Base-by-base conservation (phyloP, 2,888 invertebrate genomes). In the Metacarcinus magister region DNA sequence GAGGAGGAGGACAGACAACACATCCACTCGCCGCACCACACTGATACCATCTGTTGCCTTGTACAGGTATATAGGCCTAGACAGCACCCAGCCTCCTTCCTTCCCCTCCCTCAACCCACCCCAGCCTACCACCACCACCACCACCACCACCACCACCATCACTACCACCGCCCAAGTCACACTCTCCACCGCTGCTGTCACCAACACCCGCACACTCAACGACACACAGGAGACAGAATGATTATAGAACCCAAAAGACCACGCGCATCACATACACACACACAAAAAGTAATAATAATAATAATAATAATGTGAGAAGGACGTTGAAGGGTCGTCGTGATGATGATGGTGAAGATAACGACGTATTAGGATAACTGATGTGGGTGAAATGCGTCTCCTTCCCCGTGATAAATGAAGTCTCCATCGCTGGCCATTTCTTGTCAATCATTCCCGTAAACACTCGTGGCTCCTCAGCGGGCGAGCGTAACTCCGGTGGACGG, bases 401-500 rank as follows among this genome's bases (percentile, higher is more conserved):
- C 87, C 46, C 46, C 4, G 94, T 89, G 94, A 94, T 94, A 94
- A 94, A 94, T 48, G 89, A 89, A 94, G 89, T 32, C 87, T 94
- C 82, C 75, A 28, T 46, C 94, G 32, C 39, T 32, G 54, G n/a
- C 23, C 89, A 94, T 89, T 89, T 94, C 94, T 94, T 94, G 94
- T 94, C 89, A 94, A 94, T 94, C 94, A 89, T 94, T 54, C 10
- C 87, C 87, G 75, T 16, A 39, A 23, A 32, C 87, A 39, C 87
- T 32, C 39, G 13, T 16, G 28, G 8, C 54, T 54, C 16, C 54
- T 54, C 54, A 16, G 10, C 54, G 16, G 54, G 54, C 54, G 54
- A 16, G 0, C 8, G 54, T 54, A 54, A 54, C 54, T 54, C 54
- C 8, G 54, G 54, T 54, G 54, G 54, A 39, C 39, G 87, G 39